Evolutionary conservation across 2,888 invertebrate genomes (phyloP), one percentile per base, ranked within the genome.

Genomic region (Cheilosia pagana): DNA sequence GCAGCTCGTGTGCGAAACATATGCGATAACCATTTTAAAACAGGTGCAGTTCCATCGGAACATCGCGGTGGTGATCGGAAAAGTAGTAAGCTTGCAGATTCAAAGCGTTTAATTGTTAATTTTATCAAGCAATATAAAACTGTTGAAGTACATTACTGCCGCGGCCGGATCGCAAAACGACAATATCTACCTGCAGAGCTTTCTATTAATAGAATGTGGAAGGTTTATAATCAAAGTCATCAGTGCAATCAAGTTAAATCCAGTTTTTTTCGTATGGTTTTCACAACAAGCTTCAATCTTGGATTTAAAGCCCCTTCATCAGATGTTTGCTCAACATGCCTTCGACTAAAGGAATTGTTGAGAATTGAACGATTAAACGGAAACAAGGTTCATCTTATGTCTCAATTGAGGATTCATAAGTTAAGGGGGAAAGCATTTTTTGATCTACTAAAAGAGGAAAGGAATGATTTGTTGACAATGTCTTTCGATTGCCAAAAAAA

Each of bases 401-500:
- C 52, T 14, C 68, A 87, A 75, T 65, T 62, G 10, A 41, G 68
- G 14, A 65, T 88, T 10, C 88, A 88, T 55, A 88, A 87, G 83
- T 55, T 79, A 52, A 79, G 86, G 77, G 86, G 79, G 10, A 87
- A 88, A 48, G 77, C 87, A 19, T 88, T 89, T 83, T 88, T 86
- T 5, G 5, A 23, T 23, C 4, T 23, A 3, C 23, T 2, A 3
- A 23, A 23, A 5, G 23, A 86, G 53, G 60, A 86, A n/a, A 48
- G 45, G 10, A 65, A 77, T 16, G 77, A 83, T 21, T 19, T 82
- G 35, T 2, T 87, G 14, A 88, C 75, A 43, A 53, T 90, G 23
- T 86, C 85, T 4, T 89, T 88, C 79, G 90, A 90, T 65, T 90
- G 89, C 59, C 88, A 89, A 79, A 89, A 90, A 85, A 90, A 89